Base-by-base conservation (phyloP, 92 coral and sea anemone species). In the Epizoanthus illoricatus region DNA sequence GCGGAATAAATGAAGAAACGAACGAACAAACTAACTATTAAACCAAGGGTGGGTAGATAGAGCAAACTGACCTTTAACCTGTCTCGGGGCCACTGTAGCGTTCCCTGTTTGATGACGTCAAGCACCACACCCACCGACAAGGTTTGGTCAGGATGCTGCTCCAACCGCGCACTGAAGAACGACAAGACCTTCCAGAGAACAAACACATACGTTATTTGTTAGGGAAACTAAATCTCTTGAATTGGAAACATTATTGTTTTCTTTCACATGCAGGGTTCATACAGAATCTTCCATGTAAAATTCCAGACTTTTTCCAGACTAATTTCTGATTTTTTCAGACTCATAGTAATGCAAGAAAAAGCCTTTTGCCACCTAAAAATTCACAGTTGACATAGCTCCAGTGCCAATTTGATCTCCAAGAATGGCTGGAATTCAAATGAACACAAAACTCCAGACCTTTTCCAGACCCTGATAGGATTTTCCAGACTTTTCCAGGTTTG, bases 81-180 rank as follows among this genome's bases (percentile, higher is more conserved):
- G 81, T 96, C 99, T 74, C 88, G 81, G 0, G 99, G 99, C 99
- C 99, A 96, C 80, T 93, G 95, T 15, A 96, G 87, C 5, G 99
- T 86, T 62, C 99, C 99, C 86, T 96, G 99, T 71, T 88, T 96
- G 74, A 96, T 96, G 16, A 96, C 99, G 79, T 96, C 99, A 49
- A 96, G 85, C 4, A 96, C 99, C 59, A 96, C 99, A 8, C 94
- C 94, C 49, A 96, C 99, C 8, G 99, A 96, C 76, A 96, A 69
- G 0, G 99, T 96, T 80, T 96, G 99, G 60, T 96, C 99, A 4
- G 99, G 99, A 80, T 96, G 99, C 79, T 96, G 96, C 85, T 96
- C 99, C 20, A 96, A 85, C 3, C 99, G 89, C 7, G 99, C 94
- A 84, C 99, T 96, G 86, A 96, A 96, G 84, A 87, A 96, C 24